Base-by-base conservation (phyloP, 2,888 invertebrate species). In the Meteorus colon region DNA sequence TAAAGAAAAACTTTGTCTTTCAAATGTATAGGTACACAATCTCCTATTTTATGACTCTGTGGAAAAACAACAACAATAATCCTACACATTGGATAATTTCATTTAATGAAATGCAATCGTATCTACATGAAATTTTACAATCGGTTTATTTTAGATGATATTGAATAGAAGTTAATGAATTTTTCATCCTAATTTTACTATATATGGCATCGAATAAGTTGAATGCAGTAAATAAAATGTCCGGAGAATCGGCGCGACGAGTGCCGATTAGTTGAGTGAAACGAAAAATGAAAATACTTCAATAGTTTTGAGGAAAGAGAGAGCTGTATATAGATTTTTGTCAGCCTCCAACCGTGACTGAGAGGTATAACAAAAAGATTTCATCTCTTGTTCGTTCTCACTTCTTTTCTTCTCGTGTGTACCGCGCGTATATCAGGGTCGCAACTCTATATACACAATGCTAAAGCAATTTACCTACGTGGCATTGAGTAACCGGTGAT, bases 301-400 rank as follows among this genome's bases (percentile, higher is more conserved):
- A 48, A 48, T 48, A 1, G n/a, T 48, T 16, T 48, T 48, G 48
- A 48, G 16, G 16, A 16, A 48, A 48, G 48, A 4, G 48, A 48
- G 48, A 48, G n/a, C 4, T n/a, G 24, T 24, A 48, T 48, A n/a
- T 48, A 16, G 5, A 48, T 48, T 48, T 45, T 48, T n/a, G 48
- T 48, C 48, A 48, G 48, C 48, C 48, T 48, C 48, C 48, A 48
- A 48, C 48, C 48, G n/a, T 48, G 48, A 48, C 48, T 48, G 48
- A 48, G 14, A 48, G n/a, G 14, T 6, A 48, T n/a, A 45, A 48
- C 16, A 48, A 48, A 48, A 48, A 48, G 16, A 48, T 16, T n/a
- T 48, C 48, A 16, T 48, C 48, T 48, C 48, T 48, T n/a, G 48
- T 14, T 14, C 2, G 48, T 48, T 48, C n/a, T 48, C n/a, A 48